Evolutionary conservation across 2,113 vertebrate species (phyloP), one percentile per base, ranked within the genome.

Genomic region (Falco punctatus): DNA sequence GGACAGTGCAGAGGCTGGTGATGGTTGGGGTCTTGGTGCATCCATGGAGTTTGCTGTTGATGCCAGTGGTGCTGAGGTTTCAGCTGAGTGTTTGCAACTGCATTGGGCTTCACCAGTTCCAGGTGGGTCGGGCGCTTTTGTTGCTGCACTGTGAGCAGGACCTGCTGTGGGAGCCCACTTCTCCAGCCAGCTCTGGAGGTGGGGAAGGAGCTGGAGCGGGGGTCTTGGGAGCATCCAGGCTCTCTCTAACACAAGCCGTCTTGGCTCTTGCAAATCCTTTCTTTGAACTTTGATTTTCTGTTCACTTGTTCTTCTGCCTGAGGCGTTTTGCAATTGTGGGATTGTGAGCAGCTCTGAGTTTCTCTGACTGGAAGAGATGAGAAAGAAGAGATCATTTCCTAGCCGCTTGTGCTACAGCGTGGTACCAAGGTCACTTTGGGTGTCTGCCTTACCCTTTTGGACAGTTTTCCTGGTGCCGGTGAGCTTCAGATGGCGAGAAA

Each of bases 221-320:
- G 46, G 44, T 61, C 2, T 1, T 12, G 58, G 79, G 44, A 84
- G 42, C 40, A 79, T 14, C 77, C 46, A 49, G 27, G 40, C 70
- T 77, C 67, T 33, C 52, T 15, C 75, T 44, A 17, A n/a, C 57
- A 44, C 57, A 51, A 82, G 8, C 61, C 11, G 82, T 70, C 44
- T 85, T 15, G 1, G 35, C 66, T 90, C 35, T 79, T 35, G 86
- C 42, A 62, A 89, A 84, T 74, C 77, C 28, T 71, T 51, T 14
- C 74, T 88, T 85, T 84, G 83, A 92, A 91, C 86, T 95, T 83
- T 71, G 93, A 87, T 86, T 92, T 95, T 77, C 86, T 88, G 54
- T 35, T 35, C 35, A 35, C 35, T 35, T 35, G 35, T 3, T 92
- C 88, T 64, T 54, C 89, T 84, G 93, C 91, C 89, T 5, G 81